A percentile compares a stretch with the other conserved stretches of the same genome.
Conservation (phyloP, 2,797 vertebrate genomes). For the Phoebastria nigripes region DNA sequence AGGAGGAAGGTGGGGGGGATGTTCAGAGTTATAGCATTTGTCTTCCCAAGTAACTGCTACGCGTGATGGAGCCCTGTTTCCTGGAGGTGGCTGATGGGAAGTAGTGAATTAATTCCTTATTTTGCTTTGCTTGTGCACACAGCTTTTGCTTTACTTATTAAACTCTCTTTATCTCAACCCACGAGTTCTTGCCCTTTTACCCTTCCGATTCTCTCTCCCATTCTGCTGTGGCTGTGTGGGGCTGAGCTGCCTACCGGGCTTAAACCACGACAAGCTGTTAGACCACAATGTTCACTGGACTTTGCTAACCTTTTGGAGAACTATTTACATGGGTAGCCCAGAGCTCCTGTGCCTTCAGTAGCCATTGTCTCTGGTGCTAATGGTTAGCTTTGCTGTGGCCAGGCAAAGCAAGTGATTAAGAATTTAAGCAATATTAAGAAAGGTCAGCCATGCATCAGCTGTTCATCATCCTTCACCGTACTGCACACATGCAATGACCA, state of each 20-base stretch:
- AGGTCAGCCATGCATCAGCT: neutral
- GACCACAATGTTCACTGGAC: neutral
- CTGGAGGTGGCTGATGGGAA: neutral
- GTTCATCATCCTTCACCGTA: neutral
- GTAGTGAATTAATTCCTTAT: neutral
- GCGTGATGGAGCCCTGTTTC: neutral
- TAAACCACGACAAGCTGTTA: neutral
- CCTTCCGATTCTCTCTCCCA: accelerated
- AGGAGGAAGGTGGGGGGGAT: accelerated
- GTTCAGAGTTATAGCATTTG: accelerated
- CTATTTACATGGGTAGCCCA: neutral
- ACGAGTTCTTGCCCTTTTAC: neutral
- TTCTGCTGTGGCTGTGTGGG: neutral
- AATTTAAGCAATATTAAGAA: neutral
- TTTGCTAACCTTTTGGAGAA: neutral
- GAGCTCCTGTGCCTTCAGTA: neutral
- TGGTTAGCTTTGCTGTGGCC: conserved; percentile 45
- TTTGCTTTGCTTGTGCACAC: neutral
- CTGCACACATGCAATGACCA: neutral
- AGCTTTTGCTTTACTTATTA: neutral
- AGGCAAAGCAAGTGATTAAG: neutral
- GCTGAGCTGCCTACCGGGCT: neutral
- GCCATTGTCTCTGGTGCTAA: neutral
- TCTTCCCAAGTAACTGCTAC: neutral
- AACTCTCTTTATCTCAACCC: neutral